Evolutionary conservation across 2,888 invertebrate genomes (phyloP).

Genomic region (Clistopyga incitator): DNA sequence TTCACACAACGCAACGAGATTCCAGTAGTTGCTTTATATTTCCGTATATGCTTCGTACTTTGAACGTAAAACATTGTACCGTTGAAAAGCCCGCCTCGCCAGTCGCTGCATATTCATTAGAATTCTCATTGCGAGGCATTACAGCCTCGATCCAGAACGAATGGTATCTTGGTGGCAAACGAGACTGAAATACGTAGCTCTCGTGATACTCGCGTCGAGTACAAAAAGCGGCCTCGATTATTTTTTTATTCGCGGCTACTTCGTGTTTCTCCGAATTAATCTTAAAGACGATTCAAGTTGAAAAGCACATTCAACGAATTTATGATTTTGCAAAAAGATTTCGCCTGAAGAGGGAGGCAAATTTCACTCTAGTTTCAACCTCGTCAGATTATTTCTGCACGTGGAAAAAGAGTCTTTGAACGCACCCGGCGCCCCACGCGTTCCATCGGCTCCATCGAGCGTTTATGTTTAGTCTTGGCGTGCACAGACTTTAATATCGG

Average conservation of each 20-base stretch:
- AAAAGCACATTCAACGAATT: constrained; percentile 70
- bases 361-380: neutral
- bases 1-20: constrained; percentile 48
- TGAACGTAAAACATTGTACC: constrained; percentile 33
- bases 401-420: constrained; percentile 36
- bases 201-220: neutral
- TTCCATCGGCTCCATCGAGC: constrained; percentile 45
- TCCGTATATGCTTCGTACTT: constrained; percentile 15
- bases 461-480: constrained; percentile 70
- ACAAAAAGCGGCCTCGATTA: neutral
- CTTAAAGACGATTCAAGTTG: neutral
- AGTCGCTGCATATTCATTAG: constrained; percentile 57
- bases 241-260: constrained; percentile 7
- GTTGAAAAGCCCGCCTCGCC: constrained; percentile 12
- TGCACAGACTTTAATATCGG: constrained; percentile 61
- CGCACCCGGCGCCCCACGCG: constrained; percentile 19
- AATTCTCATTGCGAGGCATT: constrained; percentile 43
- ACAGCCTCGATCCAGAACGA: constrained; percentile 25
- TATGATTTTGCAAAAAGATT: constrained; percentile 65
- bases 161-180: constrained; percentile 14
- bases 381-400: neutral
- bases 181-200: neutral
- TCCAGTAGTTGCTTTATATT: constrained; percentile 18
- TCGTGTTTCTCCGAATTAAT: neutral
- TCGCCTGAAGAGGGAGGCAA: neutral